Conservation (phyloP, 2,797 vertebrate species). For the Spea hammondii region DNA sequence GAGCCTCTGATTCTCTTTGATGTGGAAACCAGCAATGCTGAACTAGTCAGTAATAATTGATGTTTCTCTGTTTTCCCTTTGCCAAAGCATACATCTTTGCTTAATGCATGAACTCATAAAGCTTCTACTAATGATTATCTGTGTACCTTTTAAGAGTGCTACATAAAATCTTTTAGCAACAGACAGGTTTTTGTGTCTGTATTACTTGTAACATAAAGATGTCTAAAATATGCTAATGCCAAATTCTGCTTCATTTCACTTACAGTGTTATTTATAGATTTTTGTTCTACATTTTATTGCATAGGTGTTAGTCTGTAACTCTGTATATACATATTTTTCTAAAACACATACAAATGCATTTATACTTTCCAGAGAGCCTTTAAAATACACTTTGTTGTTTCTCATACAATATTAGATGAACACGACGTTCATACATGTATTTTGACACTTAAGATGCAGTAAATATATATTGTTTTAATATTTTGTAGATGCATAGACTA, state of each 20-base stretch:
- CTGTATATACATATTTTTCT: no score
- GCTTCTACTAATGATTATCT: constrained; percentile 5
- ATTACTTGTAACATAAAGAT: constrained; percentile 11
- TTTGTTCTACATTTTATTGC: no score
- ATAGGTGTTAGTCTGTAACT: no score
- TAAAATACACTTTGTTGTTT: no score
- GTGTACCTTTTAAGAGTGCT: constrained; percentile 4
- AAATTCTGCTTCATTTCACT: no score
- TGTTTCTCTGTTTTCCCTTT: constrained; percentile 22
- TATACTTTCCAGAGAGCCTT: no score
- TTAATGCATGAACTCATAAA: background rate
- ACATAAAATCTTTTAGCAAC: background rate
- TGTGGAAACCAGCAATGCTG: constrained; percentile 38
- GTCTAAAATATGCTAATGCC: background rate
- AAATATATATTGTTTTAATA: background rate
- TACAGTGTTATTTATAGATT: no score
- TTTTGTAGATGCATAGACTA: background rate
- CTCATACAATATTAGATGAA: no score
- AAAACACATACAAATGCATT: no score
- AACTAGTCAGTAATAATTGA: constrained; percentile 50
- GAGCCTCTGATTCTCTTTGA: constrained; percentile 55
- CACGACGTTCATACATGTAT: no score
- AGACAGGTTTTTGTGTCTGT: constrained; percentile 22
- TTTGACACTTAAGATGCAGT: no score
- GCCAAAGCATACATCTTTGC: background rate